These are phyloP conservation scores for Chloebia gouldiae DNA, from an alignment of 2,113 vertebrate species.

Conservation along the genomic window DNA sequence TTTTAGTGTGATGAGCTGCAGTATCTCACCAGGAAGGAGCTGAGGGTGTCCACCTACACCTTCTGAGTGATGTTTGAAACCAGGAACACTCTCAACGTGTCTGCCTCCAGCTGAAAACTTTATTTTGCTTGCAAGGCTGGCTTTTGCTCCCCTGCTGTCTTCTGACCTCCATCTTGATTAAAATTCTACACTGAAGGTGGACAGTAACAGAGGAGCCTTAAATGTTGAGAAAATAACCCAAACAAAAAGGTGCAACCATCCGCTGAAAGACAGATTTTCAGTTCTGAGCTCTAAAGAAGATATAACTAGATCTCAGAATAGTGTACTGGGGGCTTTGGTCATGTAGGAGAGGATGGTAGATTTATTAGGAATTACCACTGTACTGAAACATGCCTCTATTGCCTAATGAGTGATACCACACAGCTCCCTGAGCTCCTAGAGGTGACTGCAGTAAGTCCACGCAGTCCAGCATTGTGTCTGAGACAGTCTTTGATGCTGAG, in stretches of 20 bases:
- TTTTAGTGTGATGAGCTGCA: background rate
- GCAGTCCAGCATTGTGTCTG: background rate
- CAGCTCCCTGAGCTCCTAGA: background rate
- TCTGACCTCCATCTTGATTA: slow-evolving; percentile 10
- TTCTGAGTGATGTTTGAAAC: background rate
- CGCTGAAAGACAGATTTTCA: background rate
- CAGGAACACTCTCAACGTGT: background rate
- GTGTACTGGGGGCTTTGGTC: background rate
- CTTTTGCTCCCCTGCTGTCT: background rate
- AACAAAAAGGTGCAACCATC: background rate
- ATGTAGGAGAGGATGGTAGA: background rate
- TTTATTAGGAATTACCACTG: background rate
- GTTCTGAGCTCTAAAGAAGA: background rate
- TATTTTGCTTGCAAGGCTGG: background rate
- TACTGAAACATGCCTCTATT: background rate
- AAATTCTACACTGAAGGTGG: background rate
- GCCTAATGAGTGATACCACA: background rate
- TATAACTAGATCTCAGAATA: background rate
- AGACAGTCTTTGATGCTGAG: background rate
- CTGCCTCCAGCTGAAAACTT: background rate
- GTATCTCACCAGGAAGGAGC: background rate
- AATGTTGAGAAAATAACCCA: background rate
- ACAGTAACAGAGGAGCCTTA: background rate
- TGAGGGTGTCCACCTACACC: background rate
- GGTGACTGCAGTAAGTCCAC: background rate